Conservation (phyloP, 2,113 vertebrate genomes). For the Misgurnus anguillicaudatus region DNA sequence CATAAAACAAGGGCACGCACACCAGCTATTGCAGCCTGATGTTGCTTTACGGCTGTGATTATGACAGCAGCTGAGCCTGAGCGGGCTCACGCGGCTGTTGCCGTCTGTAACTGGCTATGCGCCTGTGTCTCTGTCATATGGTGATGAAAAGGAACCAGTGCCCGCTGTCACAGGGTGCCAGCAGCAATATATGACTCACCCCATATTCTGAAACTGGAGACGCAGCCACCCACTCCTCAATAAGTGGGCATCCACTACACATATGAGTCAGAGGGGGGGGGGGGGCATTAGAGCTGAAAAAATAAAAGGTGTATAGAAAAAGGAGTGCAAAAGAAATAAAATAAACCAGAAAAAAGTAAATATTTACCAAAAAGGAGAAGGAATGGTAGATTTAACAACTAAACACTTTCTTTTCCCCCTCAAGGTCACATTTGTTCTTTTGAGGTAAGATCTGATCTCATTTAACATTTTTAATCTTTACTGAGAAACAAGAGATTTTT, state of each 20-base stretch:
- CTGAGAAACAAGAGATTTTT: conserved; percentile 36
- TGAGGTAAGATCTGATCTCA: conserved; percentile 29
- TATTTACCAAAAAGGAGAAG: not conserved
- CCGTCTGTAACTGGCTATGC: not conserved
- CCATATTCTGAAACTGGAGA: conserved; percentile 26
- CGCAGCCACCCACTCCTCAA: conserved; percentile 28
- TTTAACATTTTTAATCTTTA: conserved; percentile 45
- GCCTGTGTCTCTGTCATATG: conserved; percentile 30
- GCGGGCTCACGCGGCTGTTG: conserved; percentile 1
- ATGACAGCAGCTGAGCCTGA: conserved; percentile 35
- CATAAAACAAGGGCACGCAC: conserved; percentile 32
- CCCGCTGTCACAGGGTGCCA: conserved; percentile 38
- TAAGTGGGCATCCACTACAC: conserved; percentile 45
- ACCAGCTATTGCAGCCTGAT: conserved; percentile 37
- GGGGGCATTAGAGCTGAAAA: not conserved
- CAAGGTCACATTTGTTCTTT: conserved; percentile 13
- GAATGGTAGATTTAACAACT: conserved; percentile 26
- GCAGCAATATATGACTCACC: conserved; percentile 50
- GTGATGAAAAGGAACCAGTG: conserved; percentile 42
- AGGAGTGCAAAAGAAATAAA: not conserved
- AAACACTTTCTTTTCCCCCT: conserved; percentile 4
- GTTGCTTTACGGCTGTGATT: conserved; percentile 32
- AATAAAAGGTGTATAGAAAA: not conserved
- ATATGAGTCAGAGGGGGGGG: conserved; percentile 42
- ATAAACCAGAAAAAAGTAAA: not conserved